Conservation (phyloP, 1,140 invertebrate species). For the Musca domestica region DNA sequence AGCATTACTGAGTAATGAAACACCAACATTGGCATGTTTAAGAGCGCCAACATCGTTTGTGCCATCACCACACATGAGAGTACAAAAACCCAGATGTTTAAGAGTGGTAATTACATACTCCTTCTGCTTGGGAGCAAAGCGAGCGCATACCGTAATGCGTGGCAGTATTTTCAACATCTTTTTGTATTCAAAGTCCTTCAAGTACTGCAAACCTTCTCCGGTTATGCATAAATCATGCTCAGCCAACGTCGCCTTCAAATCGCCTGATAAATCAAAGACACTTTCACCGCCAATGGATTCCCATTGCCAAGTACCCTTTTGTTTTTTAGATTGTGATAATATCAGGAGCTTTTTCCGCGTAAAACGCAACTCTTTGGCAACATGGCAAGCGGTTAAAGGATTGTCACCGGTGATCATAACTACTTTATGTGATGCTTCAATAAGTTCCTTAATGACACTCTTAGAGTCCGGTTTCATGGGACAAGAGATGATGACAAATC, state of each 20-base stretch:
- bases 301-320: conserved; percentile 71
- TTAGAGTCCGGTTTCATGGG: conserved; percentile 95
- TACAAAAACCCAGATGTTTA: conserved; percentile 83
- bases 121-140: conserved; percentile 96
- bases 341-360: conserved; percentile 77
- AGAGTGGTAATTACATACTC: conserved; percentile 90
- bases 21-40: conserved; percentile 88
- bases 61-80: conserved; percentile 99
- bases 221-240: conserved; percentile 91
- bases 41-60: conserved; percentile 99
- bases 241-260: conserved; percentile 60
- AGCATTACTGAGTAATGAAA: conserved; percentile 85
- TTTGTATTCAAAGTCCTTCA: conserved; percentile 64
- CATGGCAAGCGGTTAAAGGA: conserved; percentile 97
- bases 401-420: conserved; percentile 99
- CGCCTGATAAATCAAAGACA: conserved; percentile 40
- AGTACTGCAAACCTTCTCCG: conserved; percentile 80
- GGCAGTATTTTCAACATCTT: conserved; percentile 77
- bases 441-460: conserved; percentile 87
- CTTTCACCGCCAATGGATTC: conserved; percentile 62
- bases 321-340: conserved; percentile 61
- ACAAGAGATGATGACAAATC: conserved; percentile 98
- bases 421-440: conserved; percentile 88
- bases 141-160: conserved; percentile 84
- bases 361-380: conserved; percentile 91